A percentile compares a stretch with the other conserved stretches of the same genome.
Evolutionary conservation across 1,140 invertebrate species (phyloP).

Genomic region (Pollicipes pollicipes): DNA sequence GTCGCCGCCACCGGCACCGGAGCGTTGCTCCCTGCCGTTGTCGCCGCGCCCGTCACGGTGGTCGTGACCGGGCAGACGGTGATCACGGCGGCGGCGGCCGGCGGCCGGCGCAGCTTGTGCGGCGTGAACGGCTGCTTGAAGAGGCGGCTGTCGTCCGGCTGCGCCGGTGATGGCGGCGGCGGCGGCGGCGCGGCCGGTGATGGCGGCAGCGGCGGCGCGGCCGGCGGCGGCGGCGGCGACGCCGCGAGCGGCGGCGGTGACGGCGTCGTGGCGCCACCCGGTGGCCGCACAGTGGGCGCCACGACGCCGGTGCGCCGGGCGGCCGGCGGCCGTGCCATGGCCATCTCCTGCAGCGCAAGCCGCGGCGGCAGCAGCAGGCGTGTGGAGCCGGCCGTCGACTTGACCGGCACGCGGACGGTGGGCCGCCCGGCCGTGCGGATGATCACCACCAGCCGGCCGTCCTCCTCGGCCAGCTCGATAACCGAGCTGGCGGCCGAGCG

Average conservation of each 20-base stretch:
- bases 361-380: background rate
- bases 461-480: background rate
- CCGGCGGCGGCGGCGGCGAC: too few species aligned
- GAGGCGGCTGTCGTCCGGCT: background rate
- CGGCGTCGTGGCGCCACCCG: too few species aligned
- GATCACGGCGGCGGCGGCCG: background rate
- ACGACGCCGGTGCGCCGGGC: background rate
- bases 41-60: too few species aligned
- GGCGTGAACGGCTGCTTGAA: background rate
- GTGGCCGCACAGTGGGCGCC: background rate
- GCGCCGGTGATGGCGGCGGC: too few species aligned
- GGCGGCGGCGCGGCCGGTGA: too few species aligned
- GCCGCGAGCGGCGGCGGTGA: background rate
- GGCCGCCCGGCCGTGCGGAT: background rate
- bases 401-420: background rate
- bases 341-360: background rate
- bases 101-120: background rate
- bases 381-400: background rate
- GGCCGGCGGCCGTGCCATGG: too few species aligned
- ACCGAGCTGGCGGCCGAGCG: background rate
- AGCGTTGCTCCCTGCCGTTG: background rate
- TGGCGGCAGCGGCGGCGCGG: too few species aligned
- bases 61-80: background rate
- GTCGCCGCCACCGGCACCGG: too few species aligned
- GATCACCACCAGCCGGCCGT: background rate